Evolutionary conservation across 2,113 vertebrate genomes (phyloP).

Genomic region (Rhizomys pruinosus): DNA sequence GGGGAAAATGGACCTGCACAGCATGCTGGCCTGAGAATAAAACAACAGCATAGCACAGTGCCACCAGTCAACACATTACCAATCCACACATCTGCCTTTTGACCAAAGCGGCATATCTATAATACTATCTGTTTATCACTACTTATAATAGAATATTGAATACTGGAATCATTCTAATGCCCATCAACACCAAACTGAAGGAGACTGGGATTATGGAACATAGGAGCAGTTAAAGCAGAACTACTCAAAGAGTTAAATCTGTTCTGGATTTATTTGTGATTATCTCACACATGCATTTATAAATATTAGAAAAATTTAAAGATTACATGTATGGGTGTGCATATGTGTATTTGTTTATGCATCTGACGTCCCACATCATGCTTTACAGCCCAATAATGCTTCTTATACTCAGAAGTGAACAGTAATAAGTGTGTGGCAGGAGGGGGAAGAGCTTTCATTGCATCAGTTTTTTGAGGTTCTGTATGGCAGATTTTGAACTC

Average conservation of each 20-base stretch:
- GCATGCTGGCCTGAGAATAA: background rate
- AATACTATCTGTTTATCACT: background rate
- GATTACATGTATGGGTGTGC: background rate
- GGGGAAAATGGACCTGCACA: background rate
- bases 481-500: background rate
- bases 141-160: background rate
- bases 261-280: background rate
- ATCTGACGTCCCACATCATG: background rate
- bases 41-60: background rate
- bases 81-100: background rate
- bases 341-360: background rate
- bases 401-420: background rate
- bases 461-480: background rate
- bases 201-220: background rate
- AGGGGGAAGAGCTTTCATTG: background rate
- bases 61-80: background rate
- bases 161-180: background rate
- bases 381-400: background rate
- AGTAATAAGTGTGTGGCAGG: rapidly evolving
- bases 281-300: background rate
- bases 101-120: background rate
- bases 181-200: background rate
- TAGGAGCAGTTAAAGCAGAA: background rate
- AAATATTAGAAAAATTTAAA: background rate
- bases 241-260: background rate